Evolutionary conservation across 2,888 invertebrate species (phyloP).

Genomic region (Apoderus coryli): DNA sequence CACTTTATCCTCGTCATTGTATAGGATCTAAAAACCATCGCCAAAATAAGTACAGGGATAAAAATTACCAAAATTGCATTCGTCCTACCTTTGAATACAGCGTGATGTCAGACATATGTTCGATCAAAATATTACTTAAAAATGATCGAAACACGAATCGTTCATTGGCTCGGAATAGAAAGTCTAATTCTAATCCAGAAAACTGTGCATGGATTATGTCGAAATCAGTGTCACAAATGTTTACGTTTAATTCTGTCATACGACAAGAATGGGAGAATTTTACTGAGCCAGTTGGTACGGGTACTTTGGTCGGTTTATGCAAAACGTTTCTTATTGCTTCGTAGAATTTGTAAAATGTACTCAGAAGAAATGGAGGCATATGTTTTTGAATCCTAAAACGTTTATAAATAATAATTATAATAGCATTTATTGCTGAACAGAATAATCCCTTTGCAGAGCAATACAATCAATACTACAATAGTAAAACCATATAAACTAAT

Average conservation of each 20-base stretch:
- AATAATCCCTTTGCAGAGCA: no score
- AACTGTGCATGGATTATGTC: conserved; percentile 53
- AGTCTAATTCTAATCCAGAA: conserved; percentile 55
- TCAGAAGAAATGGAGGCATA: no score
- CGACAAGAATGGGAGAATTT: conserved; percentile 59
- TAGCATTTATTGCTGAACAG: no score
- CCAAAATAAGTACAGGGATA: no score
- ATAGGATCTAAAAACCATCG: conserved; percentile 49
- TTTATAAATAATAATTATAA: no score
- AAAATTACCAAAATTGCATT: not conserved
- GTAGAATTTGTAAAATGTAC: no score
- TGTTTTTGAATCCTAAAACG: no score
- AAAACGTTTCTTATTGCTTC: conserved; percentile 21
- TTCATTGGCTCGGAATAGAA: conserved; percentile 63
- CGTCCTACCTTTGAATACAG: conserved; percentile 53
- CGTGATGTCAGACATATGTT: conserved; percentile 56
- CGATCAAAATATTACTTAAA: conserved; percentile 50
- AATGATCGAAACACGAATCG: conserved; percentile 57
- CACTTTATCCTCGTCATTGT: conserved; percentile 68
- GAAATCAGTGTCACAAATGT: conserved; percentile 55
- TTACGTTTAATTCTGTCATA: conserved; percentile 42
- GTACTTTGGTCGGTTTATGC: conserved; percentile 38
- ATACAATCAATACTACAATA: no score
- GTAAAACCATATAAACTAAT: no score
- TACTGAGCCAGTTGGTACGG: conserved; percentile 61